Evolutionary conservation across 2,113 vertebrate genomes (phyloP).

Genomic region (Nettapus auritus): DNA sequence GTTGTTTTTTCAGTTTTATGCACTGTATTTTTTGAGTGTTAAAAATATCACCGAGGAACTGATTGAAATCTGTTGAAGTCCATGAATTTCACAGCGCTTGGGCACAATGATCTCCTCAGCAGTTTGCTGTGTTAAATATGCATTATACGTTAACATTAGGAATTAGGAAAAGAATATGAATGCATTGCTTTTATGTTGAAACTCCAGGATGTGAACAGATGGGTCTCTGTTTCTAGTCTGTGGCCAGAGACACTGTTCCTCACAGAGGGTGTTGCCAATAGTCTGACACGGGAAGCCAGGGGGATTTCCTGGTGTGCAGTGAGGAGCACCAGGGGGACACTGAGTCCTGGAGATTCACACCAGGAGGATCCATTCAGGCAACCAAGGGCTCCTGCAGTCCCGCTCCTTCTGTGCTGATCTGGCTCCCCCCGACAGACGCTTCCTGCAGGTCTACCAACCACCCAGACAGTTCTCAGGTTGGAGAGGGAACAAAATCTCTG

Average conservation of each 20-base stretch:
- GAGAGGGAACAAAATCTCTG: not conserved
- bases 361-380: not conserved
- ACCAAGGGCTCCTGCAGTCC: accelerated
- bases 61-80: not conserved
- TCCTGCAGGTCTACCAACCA: not conserved
- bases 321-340: not conserved
- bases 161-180: not conserved
- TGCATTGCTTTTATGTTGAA: not conserved
- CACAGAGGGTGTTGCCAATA: not conserved
- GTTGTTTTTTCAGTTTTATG: not conserved
- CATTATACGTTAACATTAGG: not conserved
- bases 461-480: not conserved
- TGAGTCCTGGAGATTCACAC: not conserved
- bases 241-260: not conserved
- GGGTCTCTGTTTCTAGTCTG: not conserved
- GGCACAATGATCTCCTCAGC: not conserved
- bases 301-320: not conserved
- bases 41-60: not conserved
- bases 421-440: accelerated
- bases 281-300: not conserved
- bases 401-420: not conserved
- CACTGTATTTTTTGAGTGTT: not conserved
- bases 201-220: not conserved
- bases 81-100: not conserved
- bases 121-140: not conserved